Conservation (phyloP, 30 jellyfish, hydroid and myxozoan genomes). For the Aurelia sp. region DNA sequence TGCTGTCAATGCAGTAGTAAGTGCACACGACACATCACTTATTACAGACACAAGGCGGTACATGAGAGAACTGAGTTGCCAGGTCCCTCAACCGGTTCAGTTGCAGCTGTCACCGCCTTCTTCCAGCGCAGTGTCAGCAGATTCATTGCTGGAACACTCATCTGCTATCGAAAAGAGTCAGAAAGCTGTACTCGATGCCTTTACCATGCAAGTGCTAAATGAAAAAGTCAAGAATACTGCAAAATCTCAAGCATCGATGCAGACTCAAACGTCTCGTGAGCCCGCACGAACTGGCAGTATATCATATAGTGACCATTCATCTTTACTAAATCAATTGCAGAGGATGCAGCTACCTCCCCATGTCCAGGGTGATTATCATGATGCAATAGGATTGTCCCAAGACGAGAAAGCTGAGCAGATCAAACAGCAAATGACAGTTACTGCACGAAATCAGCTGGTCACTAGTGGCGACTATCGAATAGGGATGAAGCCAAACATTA, state of each 20-base stretch:
- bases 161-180: conserved; percentile 7
- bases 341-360: neutral
- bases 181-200: conserved; percentile 22
- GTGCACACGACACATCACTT: neutral
- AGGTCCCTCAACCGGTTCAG: conserved; percentile 8
- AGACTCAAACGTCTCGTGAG: conserved; percentile 21
- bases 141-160: conserved; percentile 2
- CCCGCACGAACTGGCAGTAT: neutral
- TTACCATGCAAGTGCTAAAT: conserved; percentile 30
- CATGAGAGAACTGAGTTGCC: neutral
- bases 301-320: neutral
- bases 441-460: neutral
- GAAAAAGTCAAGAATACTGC: conserved; percentile 23
- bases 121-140: neutral
- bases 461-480: neutral
- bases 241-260: conserved; percentile 25
- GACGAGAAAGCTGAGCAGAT: neutral
- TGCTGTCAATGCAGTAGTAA: conserved; percentile 4
- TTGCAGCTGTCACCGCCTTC: conserved; percentile 13
- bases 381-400: neutral
- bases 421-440: neutral
- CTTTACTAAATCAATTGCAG: conserved; percentile 22
- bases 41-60: neutral
- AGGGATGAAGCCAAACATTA: neutral
- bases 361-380: neutral